These are phyloP conservation scores for Sebastes minor DNA, from an alignment of 2,797 vertebrate species.

Conservation along the genomic window DNA sequence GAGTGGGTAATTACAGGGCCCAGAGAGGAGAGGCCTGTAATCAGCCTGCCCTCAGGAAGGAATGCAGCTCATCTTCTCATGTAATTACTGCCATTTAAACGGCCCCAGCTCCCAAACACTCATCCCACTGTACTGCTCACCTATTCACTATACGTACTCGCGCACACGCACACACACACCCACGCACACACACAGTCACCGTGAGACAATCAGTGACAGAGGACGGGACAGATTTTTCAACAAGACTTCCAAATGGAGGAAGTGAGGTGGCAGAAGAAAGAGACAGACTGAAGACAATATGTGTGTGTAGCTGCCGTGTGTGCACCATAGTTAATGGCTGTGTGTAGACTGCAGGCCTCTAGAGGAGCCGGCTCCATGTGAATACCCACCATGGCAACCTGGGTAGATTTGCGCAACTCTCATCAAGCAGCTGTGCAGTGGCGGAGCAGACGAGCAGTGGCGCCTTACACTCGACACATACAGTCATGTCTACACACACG, in stretches of 20 bases:
- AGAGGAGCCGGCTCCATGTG: conserved; percentile 75
- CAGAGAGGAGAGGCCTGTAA: conserved; percentile 83
- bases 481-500: conserved; percentile 33
- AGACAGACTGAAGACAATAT: conserved; percentile 13
- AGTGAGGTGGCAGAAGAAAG: conserved; percentile 38
- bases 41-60: conserved; percentile 87
- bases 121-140: conserved; percentile 76
- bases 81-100: conserved; percentile 87
- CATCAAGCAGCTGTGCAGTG: conserved; percentile 56
- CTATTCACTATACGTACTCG: conserved; percentile 47
- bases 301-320: conserved; percentile 14
- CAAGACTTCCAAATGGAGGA: conserved; percentile 35
- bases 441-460: conserved; percentile 54
- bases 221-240: conserved; percentile 31
- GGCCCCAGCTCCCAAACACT: conserved; percentile 78
- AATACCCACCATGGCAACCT: conserved; percentile 80
- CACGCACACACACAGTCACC: neutral
- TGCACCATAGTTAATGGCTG: conserved; percentile 49
- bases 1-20: conserved; percentile 85
- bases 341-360: conserved; percentile 65
- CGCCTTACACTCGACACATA: conserved; percentile 50
- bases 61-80: conserved; percentile 88
- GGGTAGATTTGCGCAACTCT: conserved; percentile 64
- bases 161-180: neutral
- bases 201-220: conserved; percentile 22